Conservation (phyloP, 1,140 invertebrate species). For the Drosophila persimilis region DNA sequence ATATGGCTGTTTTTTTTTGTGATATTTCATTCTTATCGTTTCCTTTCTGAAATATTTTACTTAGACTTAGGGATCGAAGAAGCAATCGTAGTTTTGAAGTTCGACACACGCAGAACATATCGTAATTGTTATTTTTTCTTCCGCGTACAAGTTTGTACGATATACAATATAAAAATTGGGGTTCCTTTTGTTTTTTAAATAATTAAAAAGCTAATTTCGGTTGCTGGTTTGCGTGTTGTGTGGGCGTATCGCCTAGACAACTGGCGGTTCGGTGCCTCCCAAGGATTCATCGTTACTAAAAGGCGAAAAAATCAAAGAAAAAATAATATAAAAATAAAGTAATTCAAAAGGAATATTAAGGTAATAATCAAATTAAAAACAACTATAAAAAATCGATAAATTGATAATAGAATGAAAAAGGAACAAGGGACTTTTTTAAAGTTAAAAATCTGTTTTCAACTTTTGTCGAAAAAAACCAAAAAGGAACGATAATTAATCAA, state of each 20-base stretch:
- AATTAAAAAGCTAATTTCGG: constrained; percentile 72
- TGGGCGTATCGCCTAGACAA: constrained; percentile 52
- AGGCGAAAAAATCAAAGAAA: constrained; percentile 25
- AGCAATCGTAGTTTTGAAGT: constrained; percentile 16
- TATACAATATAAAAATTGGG: constrained; percentile 52
- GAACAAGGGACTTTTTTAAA: not conserved
- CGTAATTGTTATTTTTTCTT: constrained; percentile 22
- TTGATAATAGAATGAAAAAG: not conserved
- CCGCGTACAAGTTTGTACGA: constrained; percentile 13
- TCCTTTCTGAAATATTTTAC: constrained; percentile 45
- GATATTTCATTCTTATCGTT: constrained; percentile 28
- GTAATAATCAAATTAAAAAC: not conserved
- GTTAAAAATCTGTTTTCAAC: too few relatives aligned
- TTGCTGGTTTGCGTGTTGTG: constrained; percentile 31
- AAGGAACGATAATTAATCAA: not conserved
- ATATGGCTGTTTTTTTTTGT: constrained; percentile 42
- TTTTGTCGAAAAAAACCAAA: too few relatives aligned
- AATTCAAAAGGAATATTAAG: constrained; percentile 9
- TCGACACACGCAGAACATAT: constrained; percentile 20
- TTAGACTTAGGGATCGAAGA: constrained; percentile 50
- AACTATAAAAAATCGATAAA: not conserved
- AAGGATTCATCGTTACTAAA: constrained; percentile 58
- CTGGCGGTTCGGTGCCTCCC: constrained; percentile 76
- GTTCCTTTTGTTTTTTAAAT: constrained; percentile 44
- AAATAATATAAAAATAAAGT: constrained; percentile 12